A percentile compares a stretch with the other conserved stretches of the same genome.
Evolutionary conservation across 2,797 vertebrate species (phyloP).

Genomic region (Otolemur crassicaudatus): DNA sequence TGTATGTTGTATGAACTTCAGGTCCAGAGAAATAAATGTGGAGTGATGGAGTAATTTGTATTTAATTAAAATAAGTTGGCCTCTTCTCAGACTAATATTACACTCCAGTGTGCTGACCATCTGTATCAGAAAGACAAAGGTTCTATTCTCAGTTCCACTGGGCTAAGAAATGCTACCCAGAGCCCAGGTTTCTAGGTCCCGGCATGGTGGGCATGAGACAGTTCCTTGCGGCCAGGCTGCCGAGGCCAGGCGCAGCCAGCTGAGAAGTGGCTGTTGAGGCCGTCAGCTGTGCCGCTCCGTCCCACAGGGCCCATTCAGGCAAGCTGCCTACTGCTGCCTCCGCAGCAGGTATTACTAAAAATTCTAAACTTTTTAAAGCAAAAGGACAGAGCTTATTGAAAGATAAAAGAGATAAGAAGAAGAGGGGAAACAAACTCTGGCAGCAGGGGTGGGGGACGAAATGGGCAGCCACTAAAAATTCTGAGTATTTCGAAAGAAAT

Average conservation of each 20-base stretch:
- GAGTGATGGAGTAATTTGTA: conserved; percentile 78
- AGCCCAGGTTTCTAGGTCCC: conserved; percentile 49
- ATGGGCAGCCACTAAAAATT: not conserved
- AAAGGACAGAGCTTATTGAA: too few species aligned
- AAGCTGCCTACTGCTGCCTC: conserved; percentile 19
- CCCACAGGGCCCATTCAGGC: not conserved
- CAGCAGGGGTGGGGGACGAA: too few species aligned
- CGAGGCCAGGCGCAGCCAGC: not conserved
- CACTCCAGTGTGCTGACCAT: conserved; percentile 80
- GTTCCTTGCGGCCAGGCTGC: not conserved
- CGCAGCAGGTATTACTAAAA: conserved; percentile 64
- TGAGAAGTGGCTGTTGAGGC: not conserved
- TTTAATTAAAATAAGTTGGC: conserved; percentile 86
- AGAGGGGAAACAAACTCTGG: too few species aligned
- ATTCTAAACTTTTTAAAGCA: conserved; percentile 42
- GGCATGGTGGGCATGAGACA: conserved; percentile 41
- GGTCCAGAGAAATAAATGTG: conserved; percentile 74
- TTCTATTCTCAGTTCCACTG: conserved; percentile 70
- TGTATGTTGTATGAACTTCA: conserved; percentile 78
- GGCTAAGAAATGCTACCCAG: conserved; percentile 53
- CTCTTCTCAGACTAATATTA: conserved; percentile 76
- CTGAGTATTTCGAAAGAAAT: conserved; percentile 69
- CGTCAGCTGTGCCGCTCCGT: not conserved
- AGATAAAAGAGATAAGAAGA: too few species aligned
- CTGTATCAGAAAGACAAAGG: conserved; percentile 77